Evolutionary conservation across 1,140 invertebrate genomes (phyloP).

Genomic region (Eufriesea mexicana): DNA sequence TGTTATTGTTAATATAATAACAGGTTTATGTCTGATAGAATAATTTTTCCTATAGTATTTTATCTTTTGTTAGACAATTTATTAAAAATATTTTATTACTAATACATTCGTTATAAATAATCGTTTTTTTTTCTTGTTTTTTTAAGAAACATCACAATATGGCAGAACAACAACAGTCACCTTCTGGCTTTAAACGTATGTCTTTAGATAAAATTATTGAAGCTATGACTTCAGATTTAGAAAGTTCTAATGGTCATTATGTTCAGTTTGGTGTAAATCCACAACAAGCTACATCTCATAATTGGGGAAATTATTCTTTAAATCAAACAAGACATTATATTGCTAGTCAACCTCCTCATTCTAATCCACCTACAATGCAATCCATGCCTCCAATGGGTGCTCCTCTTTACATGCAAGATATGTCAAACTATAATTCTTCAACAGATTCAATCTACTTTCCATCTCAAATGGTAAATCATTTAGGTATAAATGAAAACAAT

Average conservation of each 20-base stretch:
- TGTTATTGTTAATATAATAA: no score
- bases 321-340: conserved; percentile 72
- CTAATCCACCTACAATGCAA: conserved; percentile 71
- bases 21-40: background rate
- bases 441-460: conserved; percentile 77
- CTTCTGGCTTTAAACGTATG: conserved; percentile 74
- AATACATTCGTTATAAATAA: background rate
- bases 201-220: conserved; percentile 85
- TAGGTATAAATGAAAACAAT: conserved; percentile 79
- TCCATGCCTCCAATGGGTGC: conserved; percentile 71
- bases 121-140: conserved; percentile 13
- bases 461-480: conserved; percentile 74
- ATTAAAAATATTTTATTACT: background rate
- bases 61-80: background rate
- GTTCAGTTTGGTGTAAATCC: conserved; percentile 83
- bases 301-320: conserved; percentile 76
- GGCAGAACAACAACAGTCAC: conserved; percentile 75
- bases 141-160: conserved; percentile 64
- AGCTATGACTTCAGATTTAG: conserved; percentile 85
- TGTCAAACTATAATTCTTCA: conserved; percentile 68
- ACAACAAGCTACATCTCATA: conserved; percentile 73
- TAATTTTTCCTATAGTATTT: background rate
- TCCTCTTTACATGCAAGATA: conserved; percentile 75
- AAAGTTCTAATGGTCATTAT: conserved; percentile 84
- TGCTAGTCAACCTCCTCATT: conserved; percentile 56